Evolutionary conservation across 1,140 invertebrate species (phyloP).

Genomic region (Drosophila pseudoobscura): DNA sequence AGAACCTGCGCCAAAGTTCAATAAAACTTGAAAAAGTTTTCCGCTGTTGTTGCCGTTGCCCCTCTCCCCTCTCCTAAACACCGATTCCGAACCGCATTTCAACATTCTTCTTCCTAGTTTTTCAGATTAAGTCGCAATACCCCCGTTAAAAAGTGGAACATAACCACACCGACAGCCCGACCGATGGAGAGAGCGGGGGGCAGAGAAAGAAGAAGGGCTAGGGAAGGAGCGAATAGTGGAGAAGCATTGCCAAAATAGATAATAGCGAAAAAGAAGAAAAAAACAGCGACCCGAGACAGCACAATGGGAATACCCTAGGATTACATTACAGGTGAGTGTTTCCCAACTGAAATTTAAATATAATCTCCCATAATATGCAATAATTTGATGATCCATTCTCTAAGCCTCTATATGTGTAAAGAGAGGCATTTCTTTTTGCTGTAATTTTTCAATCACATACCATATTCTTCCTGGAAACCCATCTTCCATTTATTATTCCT

Average conservation of each 20-base stretch:
- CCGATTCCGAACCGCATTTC: too few relatives aligned
- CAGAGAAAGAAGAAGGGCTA: slow-evolving; percentile 7
- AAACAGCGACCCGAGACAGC: neutral
- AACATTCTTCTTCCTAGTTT: slow-evolving; percentile 39
- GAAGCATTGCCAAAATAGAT: slow-evolving; percentile 59
- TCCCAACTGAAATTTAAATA: too few relatives aligned
- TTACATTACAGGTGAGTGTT: too few relatives aligned
- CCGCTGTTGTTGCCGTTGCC: slow-evolving; percentile 31
- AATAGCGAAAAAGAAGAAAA: slow-evolving; percentile 33
- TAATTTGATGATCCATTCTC: too few relatives aligned
- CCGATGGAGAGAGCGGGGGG: neutral
- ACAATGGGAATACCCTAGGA: slow-evolving; percentile 2
- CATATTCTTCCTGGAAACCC: too few relatives aligned
- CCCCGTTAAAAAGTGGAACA: slow-evolving; percentile 76
- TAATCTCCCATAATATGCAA: too few relatives aligned
- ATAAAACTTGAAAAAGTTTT: slow-evolving; percentile 65
- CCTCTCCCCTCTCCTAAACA: neutral
- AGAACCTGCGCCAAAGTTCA: slow-evolving; percentile 68
- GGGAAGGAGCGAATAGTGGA: neutral
- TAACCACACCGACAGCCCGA: slow-evolving; percentile 23
- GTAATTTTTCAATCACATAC: too few relatives aligned
- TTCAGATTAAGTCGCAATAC: slow-evolving; percentile 74
- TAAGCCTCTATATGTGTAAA: too few relatives aligned
- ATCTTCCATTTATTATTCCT: too few relatives aligned
- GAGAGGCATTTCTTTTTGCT: too few relatives aligned